A percentile compares a stretch with the other conserved stretches of the same genome.
phyloP scores from a whole-genome alignment of 2,888 invertebrate genomes.

The Candidula unifasciata region DNA sequence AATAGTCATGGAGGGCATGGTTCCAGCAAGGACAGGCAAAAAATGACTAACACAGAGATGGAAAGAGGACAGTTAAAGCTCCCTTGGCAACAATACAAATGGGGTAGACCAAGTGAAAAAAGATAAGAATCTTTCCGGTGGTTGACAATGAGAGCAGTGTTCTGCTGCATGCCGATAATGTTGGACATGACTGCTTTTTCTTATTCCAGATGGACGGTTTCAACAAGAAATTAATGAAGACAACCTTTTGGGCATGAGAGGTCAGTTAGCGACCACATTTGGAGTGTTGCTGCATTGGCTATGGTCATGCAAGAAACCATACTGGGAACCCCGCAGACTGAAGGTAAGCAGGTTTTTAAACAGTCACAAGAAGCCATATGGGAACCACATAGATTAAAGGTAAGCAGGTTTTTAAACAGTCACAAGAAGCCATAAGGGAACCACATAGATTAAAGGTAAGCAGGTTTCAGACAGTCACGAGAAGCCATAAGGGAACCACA shows the following conservation, averaged over 20 bases:
- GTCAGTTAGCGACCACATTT: slow-evolving; percentile 79
- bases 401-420: slow-evolving; percentile 50
- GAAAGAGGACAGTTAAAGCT: too few relatives aligned
- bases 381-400: slow-evolving; percentile 79
- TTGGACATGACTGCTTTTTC: background rate
- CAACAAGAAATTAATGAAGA: slow-evolving; percentile 79
- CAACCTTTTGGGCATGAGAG: slow-evolving; percentile 79
- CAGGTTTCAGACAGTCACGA: too few relatives aligned
- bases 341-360: slow-evolving; percentile 69
- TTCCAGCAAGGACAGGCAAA: too few relatives aligned
- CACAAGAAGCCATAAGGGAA: too few relatives aligned
- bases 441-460: too few relatives aligned
- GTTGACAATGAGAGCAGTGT: background rate
- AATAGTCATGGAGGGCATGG: too few relatives aligned
- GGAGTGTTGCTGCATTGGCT: slow-evolving; percentile 79
- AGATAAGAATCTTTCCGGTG: too few relatives aligned
- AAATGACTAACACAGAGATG: too few relatives aligned
- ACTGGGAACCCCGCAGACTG: slow-evolving; percentile 79
- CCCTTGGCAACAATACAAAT: too few relatives aligned
- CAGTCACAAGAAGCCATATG: slow-evolving; percentile 70
- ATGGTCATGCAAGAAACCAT: slow-evolving; percentile 78
- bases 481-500: too few relatives aligned
- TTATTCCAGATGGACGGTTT: slow-evolving; percentile 70
- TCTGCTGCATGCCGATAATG: background rate
- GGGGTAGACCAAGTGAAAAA: too few relatives aligned